Percentiles rank a stretch among this genome's conserved stretches.
Conservation (phyloP, 1,140 invertebrate species). For the Cyrtorhinus lividipennis region DNA sequence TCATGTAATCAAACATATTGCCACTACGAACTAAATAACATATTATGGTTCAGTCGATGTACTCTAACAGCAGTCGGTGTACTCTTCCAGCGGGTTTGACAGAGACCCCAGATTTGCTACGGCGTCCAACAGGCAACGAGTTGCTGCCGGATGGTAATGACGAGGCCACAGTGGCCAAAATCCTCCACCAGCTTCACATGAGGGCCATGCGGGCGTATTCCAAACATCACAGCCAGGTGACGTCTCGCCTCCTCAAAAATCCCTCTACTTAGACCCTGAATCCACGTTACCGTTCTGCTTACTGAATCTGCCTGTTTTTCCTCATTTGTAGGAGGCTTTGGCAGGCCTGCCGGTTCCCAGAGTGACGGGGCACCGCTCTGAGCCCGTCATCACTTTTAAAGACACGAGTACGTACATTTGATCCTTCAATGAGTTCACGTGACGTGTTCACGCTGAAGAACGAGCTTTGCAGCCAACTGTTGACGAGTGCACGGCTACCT, state of each 20-base stretch:
- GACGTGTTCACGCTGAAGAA: too few relatives aligned
- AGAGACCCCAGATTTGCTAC: constrained; percentile 27
- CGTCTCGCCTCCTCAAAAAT: not conserved
- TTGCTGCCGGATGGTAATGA: constrained; percentile 20
- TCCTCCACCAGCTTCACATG: constrained; percentile 24
- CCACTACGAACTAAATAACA: not conserved
- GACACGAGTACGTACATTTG: constrained; percentile 17
- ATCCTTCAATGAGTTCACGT: too few relatives aligned
- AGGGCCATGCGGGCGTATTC: constrained; percentile 25
- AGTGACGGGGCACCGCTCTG: constrained; percentile 21
- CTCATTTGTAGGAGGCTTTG: constrained; percentile 11
- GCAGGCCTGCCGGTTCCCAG: constrained; percentile 9
- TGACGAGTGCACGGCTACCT: too few relatives aligned
- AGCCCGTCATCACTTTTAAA: constrained; percentile 24
- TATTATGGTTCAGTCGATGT: not conserved
- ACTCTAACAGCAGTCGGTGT: constrained; percentile 1
- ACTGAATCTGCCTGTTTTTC: not conserved
- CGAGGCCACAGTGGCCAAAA: constrained; percentile 14
- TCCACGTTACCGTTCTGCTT: not conserved
- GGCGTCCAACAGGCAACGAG: constrained; percentile 24
- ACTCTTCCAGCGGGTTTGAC: constrained; percentile 19
- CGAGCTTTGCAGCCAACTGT: too few relatives aligned
- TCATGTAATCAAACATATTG: not conserved
- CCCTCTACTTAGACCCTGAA: not conserved
- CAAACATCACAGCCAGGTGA: constrained; percentile 23